Percentiles rank a stretch among this genome's conserved stretches.
Evolutionary conservation across 2,113 vertebrate species (phyloP).

Genomic region (Saguinus imperator): DNA sequence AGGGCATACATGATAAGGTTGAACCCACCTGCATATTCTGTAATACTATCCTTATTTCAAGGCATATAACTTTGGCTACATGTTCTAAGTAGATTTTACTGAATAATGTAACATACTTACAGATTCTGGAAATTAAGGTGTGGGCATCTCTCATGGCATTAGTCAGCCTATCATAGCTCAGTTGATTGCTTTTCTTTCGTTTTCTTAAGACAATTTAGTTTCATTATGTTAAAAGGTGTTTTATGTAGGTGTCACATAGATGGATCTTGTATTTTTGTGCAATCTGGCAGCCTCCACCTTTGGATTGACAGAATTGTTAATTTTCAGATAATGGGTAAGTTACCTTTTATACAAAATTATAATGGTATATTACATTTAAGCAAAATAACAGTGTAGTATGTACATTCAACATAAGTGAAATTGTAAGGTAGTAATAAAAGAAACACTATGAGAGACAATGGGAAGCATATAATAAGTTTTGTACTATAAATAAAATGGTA

Average conservation of each 20-base stretch:
- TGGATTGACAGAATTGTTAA: neutral
- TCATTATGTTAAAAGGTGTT: neutral
- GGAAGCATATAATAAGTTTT: too few relatives aligned
- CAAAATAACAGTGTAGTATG: too few relatives aligned
- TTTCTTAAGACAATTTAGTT: neutral
- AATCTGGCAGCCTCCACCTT: neutral
- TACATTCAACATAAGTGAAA: too few relatives aligned
- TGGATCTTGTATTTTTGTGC: neutral
- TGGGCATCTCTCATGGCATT: neutral
- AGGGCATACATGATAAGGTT: neutral
- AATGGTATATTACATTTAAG: too few relatives aligned
- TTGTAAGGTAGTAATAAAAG: too few relatives aligned
- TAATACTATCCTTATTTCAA: neutral
- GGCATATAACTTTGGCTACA: neutral
- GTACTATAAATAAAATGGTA: too few relatives aligned
- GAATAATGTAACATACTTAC: neutral
- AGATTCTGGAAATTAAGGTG: neutral
- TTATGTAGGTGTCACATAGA: neutral
- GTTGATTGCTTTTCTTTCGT: neutral
- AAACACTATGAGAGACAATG: too few relatives aligned
- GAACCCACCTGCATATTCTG: neutral
- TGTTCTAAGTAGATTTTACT: neutral
- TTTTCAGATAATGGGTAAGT: too few relatives aligned
- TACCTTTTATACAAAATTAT: too few relatives aligned
- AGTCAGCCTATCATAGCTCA: neutral